phyloP scores from a whole-genome alignment of 2,797 vertebrate genomes.

The Spinus olivaceus region DNA sequence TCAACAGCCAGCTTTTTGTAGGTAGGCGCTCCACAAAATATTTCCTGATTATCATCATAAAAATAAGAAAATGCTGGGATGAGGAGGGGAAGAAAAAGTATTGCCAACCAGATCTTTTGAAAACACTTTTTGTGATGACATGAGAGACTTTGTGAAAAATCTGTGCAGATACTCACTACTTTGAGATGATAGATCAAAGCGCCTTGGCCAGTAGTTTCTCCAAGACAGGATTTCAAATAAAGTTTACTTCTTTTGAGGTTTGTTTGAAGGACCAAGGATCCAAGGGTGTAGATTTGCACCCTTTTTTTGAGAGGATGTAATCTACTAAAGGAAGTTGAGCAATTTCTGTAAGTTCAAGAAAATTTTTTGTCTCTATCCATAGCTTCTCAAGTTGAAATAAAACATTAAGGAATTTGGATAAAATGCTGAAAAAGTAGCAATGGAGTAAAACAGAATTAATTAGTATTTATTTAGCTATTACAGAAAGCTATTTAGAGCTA shows the following conservation, averaged over 20 bases:
- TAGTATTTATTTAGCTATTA: neutral
- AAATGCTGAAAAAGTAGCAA: neutral
- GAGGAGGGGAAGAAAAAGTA: too few relatives aligned
- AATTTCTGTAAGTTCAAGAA: neutral
- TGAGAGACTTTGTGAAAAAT: neutral
- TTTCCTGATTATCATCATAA: neutral
- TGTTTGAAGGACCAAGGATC: neutral
- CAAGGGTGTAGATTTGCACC: neutral
- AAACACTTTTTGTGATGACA: neutral
- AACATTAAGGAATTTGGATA: neutral
- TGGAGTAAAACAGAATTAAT: neutral
- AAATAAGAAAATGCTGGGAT: neutral
- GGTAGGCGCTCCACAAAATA: conserved; percentile 74
- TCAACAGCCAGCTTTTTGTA: conserved; percentile 95
- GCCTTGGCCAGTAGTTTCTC: neutral
- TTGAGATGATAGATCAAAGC: neutral
- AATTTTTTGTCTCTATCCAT: neutral
- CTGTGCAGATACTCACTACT: neutral
- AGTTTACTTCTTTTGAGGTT: neutral
- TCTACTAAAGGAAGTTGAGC: neutral
- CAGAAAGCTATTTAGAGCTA: neutral
- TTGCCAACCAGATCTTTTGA: neutral
- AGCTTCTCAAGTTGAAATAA: neutral
- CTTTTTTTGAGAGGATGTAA: neutral
- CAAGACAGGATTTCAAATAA: neutral